Base-by-base conservation (phyloP, 2,797 vertebrate genomes). In the Muscicapa comitata region DNA sequence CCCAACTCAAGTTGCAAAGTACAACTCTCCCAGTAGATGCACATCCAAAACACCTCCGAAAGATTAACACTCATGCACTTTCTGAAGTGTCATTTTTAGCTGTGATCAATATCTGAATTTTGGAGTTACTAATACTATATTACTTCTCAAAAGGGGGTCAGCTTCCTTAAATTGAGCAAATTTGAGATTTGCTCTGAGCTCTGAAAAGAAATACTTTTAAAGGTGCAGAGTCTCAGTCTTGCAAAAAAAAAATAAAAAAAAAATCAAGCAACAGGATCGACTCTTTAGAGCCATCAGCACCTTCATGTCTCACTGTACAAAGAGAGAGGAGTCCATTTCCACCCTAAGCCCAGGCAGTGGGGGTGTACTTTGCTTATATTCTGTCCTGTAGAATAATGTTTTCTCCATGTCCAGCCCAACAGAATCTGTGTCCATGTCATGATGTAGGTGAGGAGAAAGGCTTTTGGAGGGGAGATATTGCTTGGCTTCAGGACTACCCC, bases 361-460 rank as follows among this genome's bases (percentile, higher is more conserved):
- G 18, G 66, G 3, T 0, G 0, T 31, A 21, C 6, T 53, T 62
- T 66, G 25, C 12, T 37, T 8, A 21, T 35, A 20, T 8, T 20
- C 11, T 20, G 37, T 78, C 10, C 10, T 47, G 16, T 20, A 23
- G 57, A 61, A 67, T 65, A 67, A 50, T 25, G 3, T 50, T 40
- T 12, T 58, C 47, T 74, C 51, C 43, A 31, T 25, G 51, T 43
- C 54, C 63, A 73, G 14, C 17, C 25, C n/a, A 14, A n/a, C 3
- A 86, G 74, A 65, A 83, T 51, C 24, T 12, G 20, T 35, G 45
- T 54, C 47, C 10, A 7, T 28, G 14, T 16, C 21, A 17, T 51
- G 26, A 51, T 1, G 5, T 21, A 40, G 28, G 40, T 25, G 40
- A 67, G 23, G 57, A 74, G 50, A 67, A 74, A 14, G 11, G 14